Conservation (phyloP, 37 sponge, comb jelly and placozoan species). For the Bolinopsis microptera region DNA sequence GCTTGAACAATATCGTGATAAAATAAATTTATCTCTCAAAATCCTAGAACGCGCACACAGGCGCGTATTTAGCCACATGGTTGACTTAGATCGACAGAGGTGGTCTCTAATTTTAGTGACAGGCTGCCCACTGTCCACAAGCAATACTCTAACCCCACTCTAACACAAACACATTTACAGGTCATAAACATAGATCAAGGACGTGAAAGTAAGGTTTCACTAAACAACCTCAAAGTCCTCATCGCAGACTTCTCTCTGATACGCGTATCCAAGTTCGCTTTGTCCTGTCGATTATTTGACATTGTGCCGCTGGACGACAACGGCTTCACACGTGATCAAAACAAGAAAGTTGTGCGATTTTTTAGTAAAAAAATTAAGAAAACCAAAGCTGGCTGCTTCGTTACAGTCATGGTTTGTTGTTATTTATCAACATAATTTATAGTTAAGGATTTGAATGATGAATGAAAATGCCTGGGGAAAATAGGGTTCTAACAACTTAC, state of each 20-base stretch:
- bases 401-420: neutral
- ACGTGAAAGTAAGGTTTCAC: neutral
- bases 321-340: neutral
- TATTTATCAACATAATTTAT: too few relatives aligned
- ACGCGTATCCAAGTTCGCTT: neutral
- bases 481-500: too few relatives aligned
- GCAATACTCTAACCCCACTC: too few relatives aligned
- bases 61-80: neutral
- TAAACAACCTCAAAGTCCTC: neutral
- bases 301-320: neutral
- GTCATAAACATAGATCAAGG: neutral
- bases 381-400: neutral
- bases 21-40: neutral
- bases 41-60: neutral
- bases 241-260: constrained; percentile 9
- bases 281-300: neutral
- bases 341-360: neutral
- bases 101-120: too few relatives aligned
- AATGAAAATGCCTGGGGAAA: too few relatives aligned
- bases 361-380: neutral
- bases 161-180: too few relatives aligned
- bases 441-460: too few relatives aligned
- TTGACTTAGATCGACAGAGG: too few relatives aligned
- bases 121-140: too few relatives aligned
- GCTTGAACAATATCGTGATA: neutral